phyloP scores from a whole-genome alignment of 2,888 invertebrate species.

The Imbricaverruca yamaguchii region DNA sequence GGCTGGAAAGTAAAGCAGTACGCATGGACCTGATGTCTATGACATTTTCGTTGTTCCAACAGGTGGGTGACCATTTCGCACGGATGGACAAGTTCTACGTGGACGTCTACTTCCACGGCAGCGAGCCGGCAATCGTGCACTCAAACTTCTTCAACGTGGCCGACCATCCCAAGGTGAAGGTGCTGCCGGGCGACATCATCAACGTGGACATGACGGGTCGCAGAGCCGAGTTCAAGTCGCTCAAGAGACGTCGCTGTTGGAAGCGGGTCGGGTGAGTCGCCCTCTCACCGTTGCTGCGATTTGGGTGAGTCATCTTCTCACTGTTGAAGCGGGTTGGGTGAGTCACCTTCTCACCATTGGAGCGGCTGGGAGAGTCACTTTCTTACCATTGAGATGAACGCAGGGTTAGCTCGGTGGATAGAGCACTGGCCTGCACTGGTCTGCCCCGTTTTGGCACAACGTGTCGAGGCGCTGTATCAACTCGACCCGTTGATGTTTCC shows the following conservation, averaged over 20 bases:
- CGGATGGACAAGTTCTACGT: background rate
- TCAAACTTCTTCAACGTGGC: background rate
- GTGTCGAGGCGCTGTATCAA: background rate
- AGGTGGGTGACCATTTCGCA: no score
- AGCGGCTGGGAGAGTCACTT: background rate
- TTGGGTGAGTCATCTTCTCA: background rate
- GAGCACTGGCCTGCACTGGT: no score
- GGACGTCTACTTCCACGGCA: constrained; percentile 13
- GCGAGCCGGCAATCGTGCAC: background rate
- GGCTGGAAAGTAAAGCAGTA: no score
- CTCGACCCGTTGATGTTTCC: background rate
- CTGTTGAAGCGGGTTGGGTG: no score
- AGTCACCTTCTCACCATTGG: background rate
- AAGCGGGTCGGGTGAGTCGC: background rate
- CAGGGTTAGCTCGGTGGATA: no score
- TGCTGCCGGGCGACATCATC: background rate
- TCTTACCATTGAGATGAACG: background rate
- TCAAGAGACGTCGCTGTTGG: background rate
- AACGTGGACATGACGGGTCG: background rate
- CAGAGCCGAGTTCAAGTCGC: background rate
- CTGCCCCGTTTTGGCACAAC: background rate
- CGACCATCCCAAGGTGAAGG: constrained; percentile 12
- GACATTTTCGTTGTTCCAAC: no score
- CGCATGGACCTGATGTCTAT: no score
- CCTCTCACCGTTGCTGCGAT: background rate